Evolutionary conservation across 2,113 vertebrate species (phyloP).

Genomic region (Odobenus rosmarus): DNA sequence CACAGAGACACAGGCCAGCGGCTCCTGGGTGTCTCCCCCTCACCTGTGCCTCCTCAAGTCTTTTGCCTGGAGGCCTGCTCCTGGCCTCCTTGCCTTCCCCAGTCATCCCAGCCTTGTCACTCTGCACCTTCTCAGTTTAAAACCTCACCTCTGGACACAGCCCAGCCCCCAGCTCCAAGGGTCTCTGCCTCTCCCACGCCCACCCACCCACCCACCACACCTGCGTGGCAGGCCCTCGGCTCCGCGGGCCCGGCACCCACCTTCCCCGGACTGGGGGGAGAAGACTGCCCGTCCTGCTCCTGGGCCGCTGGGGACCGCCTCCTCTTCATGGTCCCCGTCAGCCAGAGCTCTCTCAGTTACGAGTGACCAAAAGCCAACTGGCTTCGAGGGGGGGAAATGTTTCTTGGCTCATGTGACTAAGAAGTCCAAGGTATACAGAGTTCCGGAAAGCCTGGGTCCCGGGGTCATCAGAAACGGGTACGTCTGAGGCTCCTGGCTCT

Average conservation of each 20-base stretch:
- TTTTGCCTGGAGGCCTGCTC: not conserved
- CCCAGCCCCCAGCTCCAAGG: not conserved
- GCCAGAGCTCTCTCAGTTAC: not conserved
- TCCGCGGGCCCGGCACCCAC: not conserved
- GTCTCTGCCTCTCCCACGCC: not conserved
- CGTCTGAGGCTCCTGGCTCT: not conserved
- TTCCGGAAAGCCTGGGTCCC: not conserved
- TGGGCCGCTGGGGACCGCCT: not conserved
- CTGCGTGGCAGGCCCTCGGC: not conserved
- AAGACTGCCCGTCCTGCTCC: not conserved
- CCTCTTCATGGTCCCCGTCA: not conserved
- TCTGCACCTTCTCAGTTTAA: not conserved
- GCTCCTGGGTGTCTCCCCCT: not conserved
- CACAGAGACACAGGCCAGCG: not conserved
- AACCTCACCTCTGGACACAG: not conserved
- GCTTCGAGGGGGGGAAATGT: not conserved
- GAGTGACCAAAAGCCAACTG: not conserved
- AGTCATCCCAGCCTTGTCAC: not conserved
- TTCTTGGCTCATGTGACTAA: not conserved
- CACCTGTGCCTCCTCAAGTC: not conserved
- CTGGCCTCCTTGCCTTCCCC: not conserved
- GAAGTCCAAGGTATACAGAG: not conserved
- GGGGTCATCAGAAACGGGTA: not conserved
- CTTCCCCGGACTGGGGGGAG: not conserved
- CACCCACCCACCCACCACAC: not conserved